These are phyloP conservation scores for Megaustenia siamemsis DNA, from an alignment of 2,888 invertebrate genomes.

Conservation along the genomic window DNA sequence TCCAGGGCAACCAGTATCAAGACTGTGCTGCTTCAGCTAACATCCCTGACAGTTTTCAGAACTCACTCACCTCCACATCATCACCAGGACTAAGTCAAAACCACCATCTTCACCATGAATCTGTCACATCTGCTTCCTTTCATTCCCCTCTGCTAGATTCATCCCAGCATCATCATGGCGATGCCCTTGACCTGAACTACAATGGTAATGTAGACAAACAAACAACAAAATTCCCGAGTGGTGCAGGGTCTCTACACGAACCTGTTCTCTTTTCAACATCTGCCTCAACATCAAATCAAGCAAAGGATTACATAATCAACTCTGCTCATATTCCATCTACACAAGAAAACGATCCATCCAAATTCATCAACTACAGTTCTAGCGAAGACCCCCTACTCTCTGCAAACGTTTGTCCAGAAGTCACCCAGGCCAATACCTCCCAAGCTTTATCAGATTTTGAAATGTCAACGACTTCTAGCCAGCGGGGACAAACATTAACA, in stretches of 20 bases:
- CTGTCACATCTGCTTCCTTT: neutral
- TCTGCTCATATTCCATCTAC: neutral
- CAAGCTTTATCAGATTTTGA: neutral
- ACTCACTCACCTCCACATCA: neutral
- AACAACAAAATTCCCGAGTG: constrained; percentile 3
- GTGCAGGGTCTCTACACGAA: neutral
- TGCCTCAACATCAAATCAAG: constrained; percentile 1
- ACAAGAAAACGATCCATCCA: neutral
- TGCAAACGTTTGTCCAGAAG: neutral
- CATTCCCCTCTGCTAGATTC: constrained; percentile 6
- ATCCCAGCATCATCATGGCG: neutral
- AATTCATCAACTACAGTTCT: neutral
- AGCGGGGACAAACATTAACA: neutral
- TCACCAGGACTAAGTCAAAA: neutral
- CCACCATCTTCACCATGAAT: neutral
- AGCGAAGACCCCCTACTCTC: constrained; percentile 4
- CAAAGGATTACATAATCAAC: constrained; percentile 11
- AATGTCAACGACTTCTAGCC: neutral
- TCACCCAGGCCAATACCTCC: neutral
- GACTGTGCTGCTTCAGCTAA: neutral
- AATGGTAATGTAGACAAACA: neutral
- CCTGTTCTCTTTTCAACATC: constrained; percentile 7
- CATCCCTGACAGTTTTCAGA: constrained; percentile 20
- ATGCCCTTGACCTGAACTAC: neutral
- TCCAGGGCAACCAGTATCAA: neutral